phyloP scores from a whole-genome alignment of 2,888 invertebrate genomes.

The Microchrysa polita region DNA sequence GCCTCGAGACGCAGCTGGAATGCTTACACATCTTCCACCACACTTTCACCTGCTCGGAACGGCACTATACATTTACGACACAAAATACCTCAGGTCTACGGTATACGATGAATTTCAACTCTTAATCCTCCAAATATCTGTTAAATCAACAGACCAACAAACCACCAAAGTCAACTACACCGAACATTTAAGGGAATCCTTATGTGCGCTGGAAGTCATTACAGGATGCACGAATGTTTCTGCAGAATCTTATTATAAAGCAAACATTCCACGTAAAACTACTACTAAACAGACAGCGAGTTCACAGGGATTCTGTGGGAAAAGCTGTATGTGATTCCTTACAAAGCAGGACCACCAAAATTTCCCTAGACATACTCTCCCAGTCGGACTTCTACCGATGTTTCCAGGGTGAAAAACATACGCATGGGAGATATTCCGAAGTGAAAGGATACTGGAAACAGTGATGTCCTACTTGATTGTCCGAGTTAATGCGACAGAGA shows the following conservation, averaged over 20 bases:
- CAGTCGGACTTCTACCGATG: background rate
- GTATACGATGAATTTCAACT: too few relatives aligned
- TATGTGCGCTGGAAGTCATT: background rate
- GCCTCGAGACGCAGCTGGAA: too few relatives aligned
- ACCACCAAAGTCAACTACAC: background rate
- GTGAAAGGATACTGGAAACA: background rate
- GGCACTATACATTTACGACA: too few relatives aligned
- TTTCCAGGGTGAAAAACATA: background rate
- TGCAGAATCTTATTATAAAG: conserved; percentile 50
- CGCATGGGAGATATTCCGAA: background rate
- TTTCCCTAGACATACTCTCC: background rate
- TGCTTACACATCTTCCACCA: too few relatives aligned
- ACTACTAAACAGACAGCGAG: conserved; percentile 51
- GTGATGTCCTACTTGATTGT: background rate
- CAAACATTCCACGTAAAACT: conserved; percentile 60
- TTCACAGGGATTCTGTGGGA: background rate
- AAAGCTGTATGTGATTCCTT: background rate
- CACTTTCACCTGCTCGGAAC: too few relatives aligned
- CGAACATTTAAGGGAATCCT: background rate
- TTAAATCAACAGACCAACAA: too few relatives aligned
- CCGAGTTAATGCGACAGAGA: background rate
- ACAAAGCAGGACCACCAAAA: background rate
- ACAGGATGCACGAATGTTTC: background rate
- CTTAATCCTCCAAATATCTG: too few relatives aligned
- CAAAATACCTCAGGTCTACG: too few relatives aligned